Conservation (phyloP, 1,140 invertebrate species). For the Phymorhynchus buccinoides region DNA sequence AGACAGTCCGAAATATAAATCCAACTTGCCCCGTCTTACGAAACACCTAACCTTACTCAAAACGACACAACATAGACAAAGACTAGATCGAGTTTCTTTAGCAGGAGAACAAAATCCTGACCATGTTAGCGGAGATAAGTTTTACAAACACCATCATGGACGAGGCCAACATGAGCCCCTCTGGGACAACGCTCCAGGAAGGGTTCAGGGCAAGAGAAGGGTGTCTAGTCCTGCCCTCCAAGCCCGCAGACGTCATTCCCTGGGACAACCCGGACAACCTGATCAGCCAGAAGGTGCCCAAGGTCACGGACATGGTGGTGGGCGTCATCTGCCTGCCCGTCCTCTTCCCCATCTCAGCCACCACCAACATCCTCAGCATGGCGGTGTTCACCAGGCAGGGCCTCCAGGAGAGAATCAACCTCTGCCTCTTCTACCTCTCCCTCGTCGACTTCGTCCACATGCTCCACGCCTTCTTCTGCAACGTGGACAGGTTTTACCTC, state of each 20-base stretch:
- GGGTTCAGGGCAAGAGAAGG: background rate
- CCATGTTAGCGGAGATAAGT: too few relatives aligned
- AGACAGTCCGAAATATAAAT: too few relatives aligned
- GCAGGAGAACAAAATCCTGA: too few relatives aligned
- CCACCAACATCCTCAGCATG: slow-evolving; percentile 16
- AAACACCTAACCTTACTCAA: too few relatives aligned
- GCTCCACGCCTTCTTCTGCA: background rate
- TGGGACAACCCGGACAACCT: background rate
- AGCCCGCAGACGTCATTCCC: background rate
- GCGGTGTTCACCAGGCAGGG: background rate
- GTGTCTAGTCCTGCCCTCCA: background rate
- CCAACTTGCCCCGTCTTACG: too few relatives aligned
- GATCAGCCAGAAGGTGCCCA: background rate
- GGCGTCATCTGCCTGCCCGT: background rate
- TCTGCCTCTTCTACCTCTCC: slow-evolving; percentile 17
- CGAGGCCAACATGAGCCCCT: too few relatives aligned
- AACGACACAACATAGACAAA: too few relatives aligned
- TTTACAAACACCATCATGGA: too few relatives aligned
- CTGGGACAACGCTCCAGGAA: background rate
- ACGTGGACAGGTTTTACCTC: background rate
- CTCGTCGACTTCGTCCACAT: background rate
- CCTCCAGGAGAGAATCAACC: background rate
- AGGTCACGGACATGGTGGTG: background rate
- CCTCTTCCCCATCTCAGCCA: background rate
- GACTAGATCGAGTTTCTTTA: too few relatives aligned